Conservation (phyloP, 30 jellyfish, hydroid and myxozoan genomes). For the Haliclystus octoradiatus region DNA sequence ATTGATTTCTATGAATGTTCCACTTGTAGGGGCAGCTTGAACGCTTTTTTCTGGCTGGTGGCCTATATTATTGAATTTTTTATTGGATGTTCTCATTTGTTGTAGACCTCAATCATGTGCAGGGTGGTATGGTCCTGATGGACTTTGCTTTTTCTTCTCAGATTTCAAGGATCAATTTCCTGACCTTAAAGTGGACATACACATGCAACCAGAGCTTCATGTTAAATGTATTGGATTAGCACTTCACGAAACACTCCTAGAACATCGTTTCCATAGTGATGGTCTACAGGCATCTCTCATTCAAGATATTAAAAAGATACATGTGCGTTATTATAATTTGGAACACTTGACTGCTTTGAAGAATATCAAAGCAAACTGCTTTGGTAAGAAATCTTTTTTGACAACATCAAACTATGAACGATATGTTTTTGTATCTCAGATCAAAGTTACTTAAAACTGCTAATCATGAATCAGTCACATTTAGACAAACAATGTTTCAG, state of each 20-base stretch:
- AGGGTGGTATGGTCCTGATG: too few species aligned
- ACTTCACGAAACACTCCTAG: background rate
- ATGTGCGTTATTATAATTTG: constrained; percentile 45
- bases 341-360: constrained; percentile 61
- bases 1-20: too few species aligned
- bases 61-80: too few species aligned
- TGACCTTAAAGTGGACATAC: background rate
- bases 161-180: background rate
- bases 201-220: background rate
- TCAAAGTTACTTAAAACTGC: too few species aligned
- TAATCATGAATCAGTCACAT: too few species aligned
- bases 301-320: constrained; percentile 37
- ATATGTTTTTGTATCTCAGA: background rate
- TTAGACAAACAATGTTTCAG: too few species aligned
- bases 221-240: background rate
- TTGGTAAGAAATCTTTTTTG: constrained; percentile 23
- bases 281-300: constrained; percentile 4
- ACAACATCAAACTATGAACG: background rate
- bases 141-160: too few species aligned
- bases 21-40: too few species aligned
- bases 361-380: constrained; percentile 59
- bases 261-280: background rate
- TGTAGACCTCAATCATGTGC: too few species aligned
- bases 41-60: too few species aligned
- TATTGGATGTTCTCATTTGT: background rate